These are phyloP conservation scores for Hirundo rustica DNA, from an alignment of 2,797 vertebrate species.

Conservation along the genomic window DNA sequence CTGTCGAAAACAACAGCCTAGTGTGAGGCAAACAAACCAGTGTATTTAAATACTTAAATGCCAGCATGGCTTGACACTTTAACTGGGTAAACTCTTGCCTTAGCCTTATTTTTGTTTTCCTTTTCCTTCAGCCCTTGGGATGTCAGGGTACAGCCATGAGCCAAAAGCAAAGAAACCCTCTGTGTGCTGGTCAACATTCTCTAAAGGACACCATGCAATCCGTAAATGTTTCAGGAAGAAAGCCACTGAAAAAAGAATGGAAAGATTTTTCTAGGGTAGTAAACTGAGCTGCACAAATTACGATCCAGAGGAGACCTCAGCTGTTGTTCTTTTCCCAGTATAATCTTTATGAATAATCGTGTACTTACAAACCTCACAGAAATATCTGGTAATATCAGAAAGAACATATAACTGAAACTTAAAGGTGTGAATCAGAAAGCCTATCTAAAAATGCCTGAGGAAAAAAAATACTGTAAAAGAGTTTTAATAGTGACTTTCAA, in stretches of 20 bases:
- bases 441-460: conserved; percentile 45
- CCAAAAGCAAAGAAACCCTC: conserved; percentile 21
- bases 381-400: conserved; percentile 52
- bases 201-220: conserved; percentile 26
- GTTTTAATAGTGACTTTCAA: background rate
- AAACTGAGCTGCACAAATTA: conserved; percentile 38
- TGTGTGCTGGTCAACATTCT: conserved; percentile 33
- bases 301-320: conserved; percentile 21
- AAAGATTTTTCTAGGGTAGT: conserved; percentile 31
- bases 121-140: background rate
- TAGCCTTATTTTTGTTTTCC: background rate
- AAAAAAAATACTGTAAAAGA: background rate
- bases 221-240: conserved; percentile 48
- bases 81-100: background rate
- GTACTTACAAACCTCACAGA: conserved; percentile 38
- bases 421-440: conserved; percentile 36
- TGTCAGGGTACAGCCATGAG: background rate
- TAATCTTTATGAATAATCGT: conserved; percentile 53
- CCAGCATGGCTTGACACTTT: background rate
- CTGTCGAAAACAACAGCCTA: background rate
- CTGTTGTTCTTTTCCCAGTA: conserved; percentile 46
- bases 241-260: conserved; percentile 16
- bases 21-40: background rate
- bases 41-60: background rate
- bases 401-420: conserved; percentile 34